Evolutionary conservation across 23 tunicate genomes (phyloP).

Genomic region (Trididemnum clinides): DNA sequence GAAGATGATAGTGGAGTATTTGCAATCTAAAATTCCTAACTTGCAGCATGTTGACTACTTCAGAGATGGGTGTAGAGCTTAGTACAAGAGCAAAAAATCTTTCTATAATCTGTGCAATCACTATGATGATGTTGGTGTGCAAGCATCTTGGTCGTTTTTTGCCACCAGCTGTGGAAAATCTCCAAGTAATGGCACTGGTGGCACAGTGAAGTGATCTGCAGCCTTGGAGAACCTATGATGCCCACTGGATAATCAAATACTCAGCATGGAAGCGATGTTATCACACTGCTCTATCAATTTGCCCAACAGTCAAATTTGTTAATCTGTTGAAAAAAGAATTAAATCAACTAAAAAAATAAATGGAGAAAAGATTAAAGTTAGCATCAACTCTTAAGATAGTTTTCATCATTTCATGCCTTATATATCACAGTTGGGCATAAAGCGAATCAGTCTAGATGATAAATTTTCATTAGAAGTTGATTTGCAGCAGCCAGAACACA

Average conservation of each 20-base stretch:
- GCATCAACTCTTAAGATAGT: neutral
- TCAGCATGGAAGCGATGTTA: neutral
- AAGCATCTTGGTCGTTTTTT: neutral
- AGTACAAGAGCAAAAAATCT: slow-evolving; percentile 15
- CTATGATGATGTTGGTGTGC: neutral
- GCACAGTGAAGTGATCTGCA: slow-evolving; percentile 4
- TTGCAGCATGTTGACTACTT: slow-evolving; percentile 17
- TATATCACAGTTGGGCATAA: neutral
- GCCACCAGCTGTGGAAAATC: neutral
- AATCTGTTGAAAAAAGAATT: neutral
- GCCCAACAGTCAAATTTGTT: too few species aligned
- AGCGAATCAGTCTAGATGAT: slow-evolving; percentile 12
- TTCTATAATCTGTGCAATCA: too few species aligned
- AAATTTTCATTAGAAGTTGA: neutral
- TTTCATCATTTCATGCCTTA: slow-evolving; percentile 13
- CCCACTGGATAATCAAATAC: neutral
- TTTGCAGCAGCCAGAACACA: neutral
- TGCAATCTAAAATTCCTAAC: neutral
- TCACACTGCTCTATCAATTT: neutral
- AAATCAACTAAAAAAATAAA: neutral
- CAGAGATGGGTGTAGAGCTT: slow-evolving; percentile 28
- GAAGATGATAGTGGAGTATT: neutral
- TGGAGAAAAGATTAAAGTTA: neutral
- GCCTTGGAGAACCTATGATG: neutral
- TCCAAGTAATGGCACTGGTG: neutral